Conservation (phyloP, 2,113 vertebrate genomes). For the Ophthalmolycus amberensis region DNA sequence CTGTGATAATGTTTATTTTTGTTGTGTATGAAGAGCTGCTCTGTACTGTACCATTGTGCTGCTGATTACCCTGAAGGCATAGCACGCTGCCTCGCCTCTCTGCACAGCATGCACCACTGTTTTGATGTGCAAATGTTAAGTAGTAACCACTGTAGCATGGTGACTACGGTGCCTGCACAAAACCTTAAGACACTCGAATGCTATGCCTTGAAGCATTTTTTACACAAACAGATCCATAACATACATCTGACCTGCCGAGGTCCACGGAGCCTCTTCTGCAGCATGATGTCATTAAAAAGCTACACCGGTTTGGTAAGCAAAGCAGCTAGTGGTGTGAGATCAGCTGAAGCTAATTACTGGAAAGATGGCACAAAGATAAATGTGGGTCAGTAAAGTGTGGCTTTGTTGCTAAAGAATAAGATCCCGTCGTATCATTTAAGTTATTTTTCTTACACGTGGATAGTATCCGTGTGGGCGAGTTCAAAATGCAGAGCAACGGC, state of each 20-base stretch:
- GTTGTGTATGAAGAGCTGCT: conserved; percentile 18
- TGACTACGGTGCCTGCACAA: conserved; percentile 21
- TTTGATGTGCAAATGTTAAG: conserved; percentile 48
- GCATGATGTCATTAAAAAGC: background rate
- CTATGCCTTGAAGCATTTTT: background rate
- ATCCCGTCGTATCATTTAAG: background rate
- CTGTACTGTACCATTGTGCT: conserved; percentile 30
- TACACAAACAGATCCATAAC: background rate
- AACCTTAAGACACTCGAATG: conserved; percentile 29
- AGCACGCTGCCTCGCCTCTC: conserved; percentile 13
- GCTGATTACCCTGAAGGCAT: conserved; percentile 33
- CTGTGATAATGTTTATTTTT: conserved; percentile 24
- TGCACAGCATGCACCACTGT: conserved; percentile 27
- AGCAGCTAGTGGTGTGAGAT: background rate
- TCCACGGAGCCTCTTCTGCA: conserved; percentile 5
- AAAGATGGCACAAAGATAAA: background rate
- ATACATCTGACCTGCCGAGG: conserved; percentile 26
- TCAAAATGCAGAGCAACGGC: background rate
- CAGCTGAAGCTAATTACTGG: background rate
- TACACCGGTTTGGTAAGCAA: background rate
- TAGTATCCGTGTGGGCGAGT: background rate
- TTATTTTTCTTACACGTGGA: background rate
- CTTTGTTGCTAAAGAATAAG: background rate
- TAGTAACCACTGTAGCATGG: conserved; percentile 31
- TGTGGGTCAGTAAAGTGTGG: background rate